Evolutionary conservation across 2,797 vertebrate genomes (phyloP).

Genomic region (Brachyrhaphis roseni): DNA sequence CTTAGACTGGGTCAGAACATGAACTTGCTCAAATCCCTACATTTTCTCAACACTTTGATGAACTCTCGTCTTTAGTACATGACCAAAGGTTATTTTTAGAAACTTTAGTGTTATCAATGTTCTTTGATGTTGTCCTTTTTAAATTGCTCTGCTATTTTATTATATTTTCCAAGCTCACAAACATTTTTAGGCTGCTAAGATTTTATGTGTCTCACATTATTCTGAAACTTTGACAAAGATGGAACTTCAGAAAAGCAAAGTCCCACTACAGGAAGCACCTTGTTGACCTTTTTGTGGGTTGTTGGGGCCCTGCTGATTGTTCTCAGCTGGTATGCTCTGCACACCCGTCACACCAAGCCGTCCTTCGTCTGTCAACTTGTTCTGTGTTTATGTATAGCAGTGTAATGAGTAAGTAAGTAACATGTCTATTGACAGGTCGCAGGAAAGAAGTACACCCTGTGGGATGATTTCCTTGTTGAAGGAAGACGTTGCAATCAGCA

Average conservation of each 20-base stretch:
- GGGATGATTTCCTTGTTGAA: conserved; percentile 82
- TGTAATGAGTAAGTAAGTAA: conserved; percentile 37
- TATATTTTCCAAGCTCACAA: not conserved
- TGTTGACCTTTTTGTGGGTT: conserved; percentile 52
- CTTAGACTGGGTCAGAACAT: not conserved
- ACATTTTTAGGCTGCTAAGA: not conserved
- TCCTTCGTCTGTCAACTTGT: conserved; percentile 55
- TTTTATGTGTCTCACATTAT: not conserved
- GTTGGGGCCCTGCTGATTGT: conserved; percentile 35
- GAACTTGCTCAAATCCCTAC: not conserved
- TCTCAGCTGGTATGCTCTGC: conserved; percentile 54
- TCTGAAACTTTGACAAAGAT: conserved; percentile 7
- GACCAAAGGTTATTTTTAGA: not conserved
- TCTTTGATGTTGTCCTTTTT: not conserved
- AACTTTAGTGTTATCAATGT: conserved; percentile 23
- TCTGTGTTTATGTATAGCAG: conserved; percentile 35
- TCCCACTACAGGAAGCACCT: conserved; percentile 43
- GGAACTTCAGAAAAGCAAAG: conserved; percentile 14
- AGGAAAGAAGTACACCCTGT: conserved; percentile 84
- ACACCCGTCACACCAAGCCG: conserved; percentile 31
- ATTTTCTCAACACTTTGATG: not conserved
- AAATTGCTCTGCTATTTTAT: not conserved
- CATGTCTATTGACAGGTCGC: conserved; percentile 77
- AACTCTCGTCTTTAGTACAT: not conserved
- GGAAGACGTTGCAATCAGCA: conserved; percentile 71